Conservation (phyloP, 2,797 vertebrate species). For the Mus minutoides region DNA sequence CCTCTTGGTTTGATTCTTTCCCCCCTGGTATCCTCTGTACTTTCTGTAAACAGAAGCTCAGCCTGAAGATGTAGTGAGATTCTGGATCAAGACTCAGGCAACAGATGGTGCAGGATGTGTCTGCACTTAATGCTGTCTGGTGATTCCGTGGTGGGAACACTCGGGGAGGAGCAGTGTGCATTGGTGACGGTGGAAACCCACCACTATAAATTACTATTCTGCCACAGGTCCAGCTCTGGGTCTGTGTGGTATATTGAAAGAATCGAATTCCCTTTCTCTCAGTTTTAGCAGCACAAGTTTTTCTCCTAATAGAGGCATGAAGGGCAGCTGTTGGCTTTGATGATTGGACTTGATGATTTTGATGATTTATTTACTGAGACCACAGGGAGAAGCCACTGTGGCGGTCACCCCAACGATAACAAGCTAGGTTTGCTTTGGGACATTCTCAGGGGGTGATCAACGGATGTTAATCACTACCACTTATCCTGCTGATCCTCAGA, state of each 20-base stretch:
- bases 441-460: conserved; percentile 18
- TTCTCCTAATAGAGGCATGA: background rate
- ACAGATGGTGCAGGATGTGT: background rate
- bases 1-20: background rate
- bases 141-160: no score
- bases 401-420: background rate
- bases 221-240: background rate
- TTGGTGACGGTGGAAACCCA: background rate
- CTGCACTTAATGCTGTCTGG: background rate
- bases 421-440: conserved; percentile 21
- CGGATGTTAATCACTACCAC: background rate
- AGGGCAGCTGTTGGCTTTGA: background rate
- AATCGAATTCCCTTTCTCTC: background rate
- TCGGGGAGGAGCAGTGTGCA: background rate
- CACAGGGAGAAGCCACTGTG: background rate
- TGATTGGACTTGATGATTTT: no score
- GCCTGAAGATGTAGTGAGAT: background rate
- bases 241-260: background rate
- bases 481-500: background rate
- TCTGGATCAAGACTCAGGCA: background rate
- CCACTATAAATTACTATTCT: background rate
- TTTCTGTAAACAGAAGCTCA: conserved; percentile 12
- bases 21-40: background rate
- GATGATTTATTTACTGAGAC: background rate
- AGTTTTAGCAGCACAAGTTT: background rate